phyloP scores from a whole-genome alignment of 2,113 vertebrate species.

The Thunnus thynnus region DNA sequence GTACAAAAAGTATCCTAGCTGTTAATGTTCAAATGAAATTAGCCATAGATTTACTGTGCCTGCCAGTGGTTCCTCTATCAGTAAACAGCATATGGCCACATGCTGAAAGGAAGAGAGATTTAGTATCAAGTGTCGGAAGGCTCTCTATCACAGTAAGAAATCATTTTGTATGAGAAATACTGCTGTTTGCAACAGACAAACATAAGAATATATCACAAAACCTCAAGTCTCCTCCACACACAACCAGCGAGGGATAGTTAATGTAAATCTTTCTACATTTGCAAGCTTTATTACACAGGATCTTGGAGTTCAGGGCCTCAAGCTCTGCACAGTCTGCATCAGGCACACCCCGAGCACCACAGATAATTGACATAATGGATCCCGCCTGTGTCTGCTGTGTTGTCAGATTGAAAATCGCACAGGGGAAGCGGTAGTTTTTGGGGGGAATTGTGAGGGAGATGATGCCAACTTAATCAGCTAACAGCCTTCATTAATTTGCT shows the following conservation, averaged over 20 bases:
- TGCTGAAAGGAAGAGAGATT: conserved; percentile 12
- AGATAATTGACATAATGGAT: conserved; percentile 24
- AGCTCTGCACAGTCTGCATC: neutral
- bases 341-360: neutral
- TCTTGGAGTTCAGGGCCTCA: neutral
- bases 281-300: neutral
- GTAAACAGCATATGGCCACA: neutral
- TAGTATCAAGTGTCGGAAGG: neutral
- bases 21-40: conserved; percentile 26
- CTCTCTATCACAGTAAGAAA: conserved; percentile 7
- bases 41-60: conserved; percentile 22
- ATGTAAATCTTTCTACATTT: neutral
- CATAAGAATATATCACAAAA: neutral
- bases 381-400: conserved; percentile 17
- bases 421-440: conserved; percentile 27
- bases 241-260: neutral
- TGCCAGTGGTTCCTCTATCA: neutral
- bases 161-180: neutral
- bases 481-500: conserved; percentile 65
- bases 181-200: neutral
- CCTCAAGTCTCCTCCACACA: neutral
- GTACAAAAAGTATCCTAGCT: neutral
- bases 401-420: neutral
- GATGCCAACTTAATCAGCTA: conserved; percentile 68
- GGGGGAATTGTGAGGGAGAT: conserved; percentile 7